phyloP scores from a whole-genome alignment of 2,113 vertebrate genomes.

The Scalopus aquaticus region DNA sequence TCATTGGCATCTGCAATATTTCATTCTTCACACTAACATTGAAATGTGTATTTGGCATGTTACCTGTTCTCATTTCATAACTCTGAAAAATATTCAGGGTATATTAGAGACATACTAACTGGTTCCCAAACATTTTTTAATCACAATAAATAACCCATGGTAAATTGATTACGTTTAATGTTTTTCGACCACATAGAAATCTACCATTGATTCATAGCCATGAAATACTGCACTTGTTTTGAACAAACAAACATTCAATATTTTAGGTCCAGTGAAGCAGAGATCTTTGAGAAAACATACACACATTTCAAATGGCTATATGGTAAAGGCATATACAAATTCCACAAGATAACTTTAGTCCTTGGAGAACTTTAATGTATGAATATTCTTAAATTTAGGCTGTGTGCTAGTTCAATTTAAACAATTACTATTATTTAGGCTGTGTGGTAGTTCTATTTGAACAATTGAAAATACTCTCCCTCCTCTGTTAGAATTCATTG shows the following conservation, averaged over 20 bases:
- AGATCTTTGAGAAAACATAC: background rate
- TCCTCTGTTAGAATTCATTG: background rate
- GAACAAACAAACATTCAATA: background rate
- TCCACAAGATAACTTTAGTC: background rate
- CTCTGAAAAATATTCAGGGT: slow-evolving; percentile 3
- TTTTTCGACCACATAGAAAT: slow-evolving; percentile 26
- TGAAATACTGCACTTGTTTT: slow-evolving; percentile 34
- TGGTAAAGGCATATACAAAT: background rate
- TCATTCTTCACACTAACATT: slow-evolving; percentile 5
- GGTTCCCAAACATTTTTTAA: background rate
- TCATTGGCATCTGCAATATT: background rate
- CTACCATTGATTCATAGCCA: slow-evolving; percentile 9
- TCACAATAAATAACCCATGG: slow-evolving; percentile 33
- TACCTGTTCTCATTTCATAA: slow-evolving; percentile 17
- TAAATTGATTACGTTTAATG: slow-evolving; percentile 40
- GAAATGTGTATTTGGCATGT: slow-evolving; percentile 24
- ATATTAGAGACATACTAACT: background rate
- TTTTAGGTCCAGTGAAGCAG: background rate
- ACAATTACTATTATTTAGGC: background rate
- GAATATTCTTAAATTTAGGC: slow-evolving; percentile 5
- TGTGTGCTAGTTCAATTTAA: background rate
- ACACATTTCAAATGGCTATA: background rate
- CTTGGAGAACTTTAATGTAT: background rate
- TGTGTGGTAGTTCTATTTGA: background rate
- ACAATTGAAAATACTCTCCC: background rate